Base-by-base conservation (phyloP, 53 echinoderm and acorn worm genomes). In the Paracentrotus lividus region DNA sequence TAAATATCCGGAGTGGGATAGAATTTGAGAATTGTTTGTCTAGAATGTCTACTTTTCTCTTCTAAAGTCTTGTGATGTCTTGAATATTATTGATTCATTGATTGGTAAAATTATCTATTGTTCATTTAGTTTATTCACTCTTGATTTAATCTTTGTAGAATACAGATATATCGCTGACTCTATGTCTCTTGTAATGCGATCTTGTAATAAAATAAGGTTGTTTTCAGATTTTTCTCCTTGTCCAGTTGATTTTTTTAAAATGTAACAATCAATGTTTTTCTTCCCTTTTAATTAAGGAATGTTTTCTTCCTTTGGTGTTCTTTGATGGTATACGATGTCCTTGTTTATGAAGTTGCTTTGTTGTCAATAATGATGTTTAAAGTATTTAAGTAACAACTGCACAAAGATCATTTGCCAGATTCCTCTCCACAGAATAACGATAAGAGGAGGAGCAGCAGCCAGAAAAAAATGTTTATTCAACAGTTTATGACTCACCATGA, bases 401-500 rank as follows among this genome's bases (percentile, higher is more conserved):
- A 47, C 18, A 47, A 12, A 45, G 81, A 1, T 81, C 47, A 81
- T 26, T 81, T 27, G 9, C 3, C 12, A 47, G 47, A n/a, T 47
- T 47, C 16, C 81, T 47, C 81, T 8, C 10, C 4, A 81, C 27
- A 24, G 14, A 21, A 42, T 42, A 16, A 1, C 21, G 77, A 77
- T 42, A 26, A 45, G 81, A 44, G 3, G 47, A 47, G 18, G 81
- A 44, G 3, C n/a, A 47, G 18, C 47, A 8, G n/a, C 45, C 4
- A 45, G 81, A n/a, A 81, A n/a, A 27, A 27, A 78, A 45, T 27
- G 47, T 45, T 47, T 81, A 81, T 47, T 26, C 26, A 45, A 81
- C 26, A 47, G 8, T 26, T 10, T 81, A 81, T 81, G 81, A 81
- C 81, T 81, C 81, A 81, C 33, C 47, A 81, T 81, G 81, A 81